Evolutionary conservation across 2,888 invertebrate species (phyloP).

Genomic region (Rutpela maculata): DNA sequence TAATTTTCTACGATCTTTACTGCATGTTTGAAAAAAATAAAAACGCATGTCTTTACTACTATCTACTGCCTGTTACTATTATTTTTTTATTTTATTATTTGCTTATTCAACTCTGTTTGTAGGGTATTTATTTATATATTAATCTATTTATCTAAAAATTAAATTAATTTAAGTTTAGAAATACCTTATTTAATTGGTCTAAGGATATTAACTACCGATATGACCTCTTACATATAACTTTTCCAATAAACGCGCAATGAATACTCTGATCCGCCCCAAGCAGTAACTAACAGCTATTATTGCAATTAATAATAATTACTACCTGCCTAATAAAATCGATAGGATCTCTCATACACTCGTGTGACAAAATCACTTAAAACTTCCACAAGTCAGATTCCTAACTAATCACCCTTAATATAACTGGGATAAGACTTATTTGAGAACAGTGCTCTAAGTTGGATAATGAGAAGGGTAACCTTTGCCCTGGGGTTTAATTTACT

Average conservation of each 20-base stretch:
- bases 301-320: slow-evolving; percentile 37
- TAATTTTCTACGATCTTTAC: too few species aligned
- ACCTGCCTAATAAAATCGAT: slow-evolving; percentile 31
- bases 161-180: too few species aligned
- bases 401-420: slow-evolving; percentile 46
- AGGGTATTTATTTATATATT: too few species aligned
- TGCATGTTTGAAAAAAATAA: too few species aligned
- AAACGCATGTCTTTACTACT: too few species aligned
- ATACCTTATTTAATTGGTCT: too few species aligned
- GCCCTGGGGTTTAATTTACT: slow-evolving; percentile 47
- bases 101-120: too few species aligned
- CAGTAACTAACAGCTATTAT: slow-evolving; percentile 16
- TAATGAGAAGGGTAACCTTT: slow-evolving; percentile 51
- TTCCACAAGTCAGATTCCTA: slow-evolving; percentile 35
- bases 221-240: neutral
- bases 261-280: slow-evolving; percentile 2
- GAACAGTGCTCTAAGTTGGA: slow-evolving; percentile 41
- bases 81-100: too few species aligned
- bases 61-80: too few species aligned
- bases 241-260: slow-evolving; percentile 22
- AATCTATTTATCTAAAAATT: too few species aligned
- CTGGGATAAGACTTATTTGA: slow-evolving; percentile 45
- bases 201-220: neutral
- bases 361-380: slow-evolving; percentile 50
- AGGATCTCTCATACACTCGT: slow-evolving; percentile 14